Evolutionary conservation across 2,888 invertebrate genomes (phyloP), one percentile per base, ranked within the genome.

Genomic region (Pilophorus perplexus): DNA sequence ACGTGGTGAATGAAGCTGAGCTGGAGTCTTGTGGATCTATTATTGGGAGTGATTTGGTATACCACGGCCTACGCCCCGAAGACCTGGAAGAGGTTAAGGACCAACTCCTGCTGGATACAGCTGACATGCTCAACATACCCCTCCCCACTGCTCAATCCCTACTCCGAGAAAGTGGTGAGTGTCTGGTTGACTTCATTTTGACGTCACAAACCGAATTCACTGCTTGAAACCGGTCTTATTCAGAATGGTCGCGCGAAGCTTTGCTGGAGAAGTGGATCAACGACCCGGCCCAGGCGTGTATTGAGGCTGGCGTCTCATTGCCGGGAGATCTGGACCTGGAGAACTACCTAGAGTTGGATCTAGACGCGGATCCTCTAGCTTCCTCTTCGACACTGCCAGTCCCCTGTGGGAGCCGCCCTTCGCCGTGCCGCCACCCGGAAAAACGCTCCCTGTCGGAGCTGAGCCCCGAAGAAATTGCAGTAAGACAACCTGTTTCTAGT

Each of bases 1-100:
- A 80, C 71, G 76, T 78, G 1, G 77, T 81, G 22, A 81, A 81
- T 71, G 81, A 81, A 73, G 80, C 80, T 55, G 80, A 81, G 71
- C 74, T 64, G 5, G 54, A 54, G 6, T 64, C 64, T 6, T 40
- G 40, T 4, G 38, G 52, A 2, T 64, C 64, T 77, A 14, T 73
- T 20, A 77, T 74, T n/a, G 71, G 71, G 10, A 78, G 78, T 66
- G 79, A 79, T 65, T 81, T 82, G 73, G 80, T 80, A n/a, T 82
- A 82, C 74, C 80, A 80, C 72, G 85, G 86, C 3, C 75, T 86
- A 66, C 76, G 84, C 64, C 83, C 84, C 67, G 85, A 85, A 75
- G 86, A 86, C 74, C 77, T 86, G 33, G 85, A 86, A 74, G 86
- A 86, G 75, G 85, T 64, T 2, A 86, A 86, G 75, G 86, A 86